Base-by-base conservation (phyloP, 2,888 invertebrate genomes). In the Tenthredo notha region DNA sequence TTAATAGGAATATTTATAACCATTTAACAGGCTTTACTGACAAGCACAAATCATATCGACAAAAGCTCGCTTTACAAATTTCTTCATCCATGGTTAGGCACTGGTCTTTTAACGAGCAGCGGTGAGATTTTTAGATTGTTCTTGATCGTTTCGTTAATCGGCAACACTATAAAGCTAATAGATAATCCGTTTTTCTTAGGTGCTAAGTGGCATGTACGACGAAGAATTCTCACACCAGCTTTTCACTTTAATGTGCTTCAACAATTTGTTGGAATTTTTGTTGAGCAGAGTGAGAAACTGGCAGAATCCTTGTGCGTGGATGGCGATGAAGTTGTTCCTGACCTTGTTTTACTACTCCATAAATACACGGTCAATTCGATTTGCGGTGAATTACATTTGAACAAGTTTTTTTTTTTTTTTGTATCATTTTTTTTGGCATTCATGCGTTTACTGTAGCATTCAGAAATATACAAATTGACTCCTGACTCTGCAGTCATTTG, bases 181-280 rank as follows among this genome's bases (percentile, higher is more conserved):
- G n/a, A n/a, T n/a, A n/a, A n/a, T n/a, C 18, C 2, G 6, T 37
- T 37, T n/a, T 70, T 37, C 84, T 86, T 65, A 95, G 95, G 94
- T 43, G 75, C 88, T n/a, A 96, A 95, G 91, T 96, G 96, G 96
- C 95, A 95, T 70, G 89, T 92, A 0, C 93, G 96, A n/a, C 92
- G 96, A 80, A 96, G 95, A 91, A 94, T 95, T 86, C 90, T 96
- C 18, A 96, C 96, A 0, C 95, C 96, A 0, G 95, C 96, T 0
- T 96, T 96, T 89, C 96, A 96, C 89, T 96, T 96, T 86, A 96
- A 95, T 88, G 94, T 96, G 78, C 90, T 96, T 9, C 93, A 94
- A 74, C 90, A 93, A 65, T 94, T 94, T 86, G 85, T 90, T 50
- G 88, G 90, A 0, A 91, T 93, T 9, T 92, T 95, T 12, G 90